Conservation (phyloP, 2,113 vertebrate genomes). For the Electrona antarctica region DNA sequence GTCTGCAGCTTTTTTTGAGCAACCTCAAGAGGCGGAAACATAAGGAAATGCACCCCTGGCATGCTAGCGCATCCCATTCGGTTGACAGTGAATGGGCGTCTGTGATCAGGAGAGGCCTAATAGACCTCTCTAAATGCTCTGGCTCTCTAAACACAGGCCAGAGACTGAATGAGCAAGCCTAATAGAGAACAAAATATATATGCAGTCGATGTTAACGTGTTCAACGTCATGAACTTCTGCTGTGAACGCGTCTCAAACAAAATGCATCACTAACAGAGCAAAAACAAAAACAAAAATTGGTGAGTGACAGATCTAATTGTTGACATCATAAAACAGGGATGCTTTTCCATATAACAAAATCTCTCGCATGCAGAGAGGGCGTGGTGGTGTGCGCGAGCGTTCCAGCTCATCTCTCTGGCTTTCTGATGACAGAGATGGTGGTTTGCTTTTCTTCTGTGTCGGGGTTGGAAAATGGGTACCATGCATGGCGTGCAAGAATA, state of each 20-base stretch:
- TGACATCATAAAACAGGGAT: background rate
- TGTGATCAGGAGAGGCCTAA: slow-evolving; percentile 21
- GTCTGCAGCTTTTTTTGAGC: slow-evolving; percentile 44
- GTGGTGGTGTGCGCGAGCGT: background rate
- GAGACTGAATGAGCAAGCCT: background rate
- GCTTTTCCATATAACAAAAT: background rate
- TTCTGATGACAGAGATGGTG: slow-evolving; percentile 17
- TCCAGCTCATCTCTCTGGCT: background rate
- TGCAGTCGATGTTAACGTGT: slow-evolving; percentile 23
- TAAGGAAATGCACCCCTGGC: slow-evolving; percentile 30
- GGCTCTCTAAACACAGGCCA: slow-evolving; percentile 35
- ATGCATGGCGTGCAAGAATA: background rate
- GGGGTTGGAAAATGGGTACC: slow-evolving; percentile 7
- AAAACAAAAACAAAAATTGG: background rate
- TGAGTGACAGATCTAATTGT: background rate
- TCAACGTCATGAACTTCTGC: slow-evolving; percentile 14
- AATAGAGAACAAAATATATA: background rate
- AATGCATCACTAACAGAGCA: background rate
- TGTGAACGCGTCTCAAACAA: background rate
- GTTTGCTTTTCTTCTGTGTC: slow-evolving; percentile 11
- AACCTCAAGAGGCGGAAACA: slow-evolving; percentile 34
- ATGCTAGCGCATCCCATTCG: slow-evolving; percentile 6
- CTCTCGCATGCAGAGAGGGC: slow-evolving; percentile 3
- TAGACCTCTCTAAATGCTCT: slow-evolving; percentile 23
- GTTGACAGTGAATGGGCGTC: slow-evolving; percentile 20